Conservation (phyloP, 2,888 invertebrate genomes). For the Hyposoter didymator region DNA sequence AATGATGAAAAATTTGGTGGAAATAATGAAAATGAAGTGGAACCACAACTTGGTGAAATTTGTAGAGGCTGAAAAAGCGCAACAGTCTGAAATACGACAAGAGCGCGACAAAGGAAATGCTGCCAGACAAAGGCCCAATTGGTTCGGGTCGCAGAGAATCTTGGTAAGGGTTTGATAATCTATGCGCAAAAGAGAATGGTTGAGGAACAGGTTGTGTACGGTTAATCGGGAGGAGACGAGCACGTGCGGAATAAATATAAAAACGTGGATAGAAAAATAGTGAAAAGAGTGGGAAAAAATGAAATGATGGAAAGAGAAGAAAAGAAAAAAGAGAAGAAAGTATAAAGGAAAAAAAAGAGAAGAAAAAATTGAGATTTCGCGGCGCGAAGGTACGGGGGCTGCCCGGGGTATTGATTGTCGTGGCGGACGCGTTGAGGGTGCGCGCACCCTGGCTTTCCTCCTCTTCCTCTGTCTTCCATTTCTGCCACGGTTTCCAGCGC, state of each 20-base stretch:
- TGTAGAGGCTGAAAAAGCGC: not conserved
- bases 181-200: not conserved
- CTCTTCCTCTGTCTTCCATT: constrained; percentile 47
- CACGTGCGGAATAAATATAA: not conserved
- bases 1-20: not conserved
- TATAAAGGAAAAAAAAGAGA: constrained; percentile 33
- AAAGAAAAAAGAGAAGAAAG: constrained; percentile 34
- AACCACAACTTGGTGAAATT: not conserved
- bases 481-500: constrained; percentile 57
- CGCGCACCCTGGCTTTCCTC: constrained; percentile 73
- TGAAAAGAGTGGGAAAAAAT: constrained; percentile 36
- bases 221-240: not conserved
- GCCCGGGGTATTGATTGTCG: constrained; percentile 83
- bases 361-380: constrained; percentile 79
- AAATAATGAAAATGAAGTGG: not conserved
- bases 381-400: constrained; percentile 79
- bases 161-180: not conserved
- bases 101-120: not conserved
- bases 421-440: constrained; percentile 73
- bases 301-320: constrained; percentile 24
- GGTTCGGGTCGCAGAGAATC: not conserved
- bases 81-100: not conserved
- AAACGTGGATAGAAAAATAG: not conserved
- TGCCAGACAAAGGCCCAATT: constrained; percentile 1
- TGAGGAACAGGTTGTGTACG: not conserved